These are phyloP conservation scores for Anagyrus pseudococci DNA, from an alignment of 2,888 invertebrate genomes.

Conservation along the genomic window DNA sequence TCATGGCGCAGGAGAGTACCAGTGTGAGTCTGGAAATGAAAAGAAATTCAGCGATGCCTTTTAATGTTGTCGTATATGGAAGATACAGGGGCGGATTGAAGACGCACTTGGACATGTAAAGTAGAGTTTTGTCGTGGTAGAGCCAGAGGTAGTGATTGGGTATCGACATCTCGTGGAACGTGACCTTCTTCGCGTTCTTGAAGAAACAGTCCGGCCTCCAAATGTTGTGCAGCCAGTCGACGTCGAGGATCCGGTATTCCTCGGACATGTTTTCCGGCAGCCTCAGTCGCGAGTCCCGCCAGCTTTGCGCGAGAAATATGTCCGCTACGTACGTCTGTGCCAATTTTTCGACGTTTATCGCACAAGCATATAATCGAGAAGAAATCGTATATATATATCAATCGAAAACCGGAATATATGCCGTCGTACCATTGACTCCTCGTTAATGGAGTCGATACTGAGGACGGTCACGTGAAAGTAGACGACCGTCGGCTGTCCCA, in stretches of 20 bases:
- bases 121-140: constrained; percentile 88
- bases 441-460: constrained; percentile 93
- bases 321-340: constrained; percentile 90
- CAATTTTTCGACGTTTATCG: too few species aligned
- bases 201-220: constrained; percentile 95
- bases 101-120: constrained; percentile 89
- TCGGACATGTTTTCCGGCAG: constrained; percentile 94
- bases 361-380: too few species aligned
- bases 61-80: too few species aligned
- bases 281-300: constrained; percentile 87
- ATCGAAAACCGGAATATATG: background rate
- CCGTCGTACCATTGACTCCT: constrained; percentile 91
- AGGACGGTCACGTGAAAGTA: constrained; percentile 91
- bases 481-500: constrained; percentile 86
- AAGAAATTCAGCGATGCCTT: constrained; percentile 1
- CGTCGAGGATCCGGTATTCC: constrained; percentile 87
- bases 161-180: constrained; percentile 94
- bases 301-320: constrained; percentile 90
- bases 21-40: constrained; percentile 75
- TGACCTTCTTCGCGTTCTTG: constrained; percentile 91
- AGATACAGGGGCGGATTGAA: too few species aligned
- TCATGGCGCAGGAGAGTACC: constrained; percentile 92
- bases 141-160: constrained; percentile 93
- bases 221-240: constrained; percentile 88
- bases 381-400: too few species aligned